These are phyloP conservation scores for Aeoliscus strigatus DNA, from an alignment of 2,797 vertebrate genomes.

Conservation along the genomic window DNA sequence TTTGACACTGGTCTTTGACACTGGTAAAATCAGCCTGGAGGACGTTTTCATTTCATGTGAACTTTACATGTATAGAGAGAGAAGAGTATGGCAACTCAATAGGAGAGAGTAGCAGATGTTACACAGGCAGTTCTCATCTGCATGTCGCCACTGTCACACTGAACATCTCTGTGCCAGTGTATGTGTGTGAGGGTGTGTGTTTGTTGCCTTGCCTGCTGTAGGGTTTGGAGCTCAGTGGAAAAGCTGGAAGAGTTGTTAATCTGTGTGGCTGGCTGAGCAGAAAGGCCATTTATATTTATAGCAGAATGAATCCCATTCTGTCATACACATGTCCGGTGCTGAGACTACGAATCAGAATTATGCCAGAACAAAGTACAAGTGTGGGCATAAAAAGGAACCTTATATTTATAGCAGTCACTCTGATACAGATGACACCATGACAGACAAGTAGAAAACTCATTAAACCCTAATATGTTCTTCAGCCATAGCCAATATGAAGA, in stretches of 20 bases:
- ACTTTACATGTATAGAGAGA: background rate
- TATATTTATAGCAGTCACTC: slow-evolving; percentile 27
- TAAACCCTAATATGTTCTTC: slow-evolving; percentile 3
- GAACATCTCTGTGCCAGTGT: slow-evolving; percentile 13
- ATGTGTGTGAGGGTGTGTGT: slow-evolving; percentile 7
- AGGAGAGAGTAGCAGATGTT: slow-evolving; percentile 9
- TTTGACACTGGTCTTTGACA: too few relatives aligned
- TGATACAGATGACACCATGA: slow-evolving; percentile 22
- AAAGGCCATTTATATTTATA: slow-evolving; percentile 94
- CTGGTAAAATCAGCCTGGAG: too few relatives aligned
- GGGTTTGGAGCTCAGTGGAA: slow-evolving; percentile 60
- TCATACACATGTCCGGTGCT: slow-evolving; percentile 70
- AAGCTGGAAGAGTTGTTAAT: slow-evolving; percentile 82
- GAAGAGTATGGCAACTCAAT: background rate
- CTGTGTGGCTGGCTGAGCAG: slow-evolving; percentile 76
- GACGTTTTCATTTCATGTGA: too few relatives aligned
- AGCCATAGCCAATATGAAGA: slow-evolving; percentile 4
- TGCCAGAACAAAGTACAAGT: slow-evolving; percentile 41
- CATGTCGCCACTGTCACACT: slow-evolving; percentile 16
- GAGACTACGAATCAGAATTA: slow-evolving; percentile 43
- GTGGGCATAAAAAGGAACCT: slow-evolving; percentile 28
- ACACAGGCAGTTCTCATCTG: slow-evolving; percentile 22
- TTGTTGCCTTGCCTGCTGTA: slow-evolving; percentile 7
- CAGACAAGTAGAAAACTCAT: slow-evolving; percentile 3
- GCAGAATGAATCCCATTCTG: slow-evolving; percentile 81